These are phyloP conservation scores for Gisinianus flammeolus DNA, from an alignment of 2,888 invertebrate genomes.

Conservation along the genomic window DNA sequence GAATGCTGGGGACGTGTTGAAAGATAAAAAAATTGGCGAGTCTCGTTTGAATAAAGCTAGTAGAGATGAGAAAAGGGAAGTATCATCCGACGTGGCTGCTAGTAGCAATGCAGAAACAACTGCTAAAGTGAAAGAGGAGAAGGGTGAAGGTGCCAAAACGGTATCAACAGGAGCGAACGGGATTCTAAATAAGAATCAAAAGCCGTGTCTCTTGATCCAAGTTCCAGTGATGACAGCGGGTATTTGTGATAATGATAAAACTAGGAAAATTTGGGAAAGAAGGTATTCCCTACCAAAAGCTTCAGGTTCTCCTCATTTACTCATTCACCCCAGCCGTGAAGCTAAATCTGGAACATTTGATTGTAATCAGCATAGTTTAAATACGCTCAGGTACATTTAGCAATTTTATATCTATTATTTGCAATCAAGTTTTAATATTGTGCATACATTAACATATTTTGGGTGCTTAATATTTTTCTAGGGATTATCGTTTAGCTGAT, in stretches of 20 bases:
- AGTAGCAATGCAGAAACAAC: not conserved
- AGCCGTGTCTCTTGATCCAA: not conserved
- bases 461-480: slow-evolving; percentile 63
- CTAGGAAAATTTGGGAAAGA: slow-evolving; percentile 54
- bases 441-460: not conserved
- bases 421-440: too few relatives aligned
- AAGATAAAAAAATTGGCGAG: not conserved
- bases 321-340: slow-evolving; percentile 82
- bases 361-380: slow-evolving; percentile 70
- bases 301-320: slow-evolving; percentile 72
- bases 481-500: slow-evolving; percentile 90
- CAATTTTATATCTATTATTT: not conserved
- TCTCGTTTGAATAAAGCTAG: not conserved
- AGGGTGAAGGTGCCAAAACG: not conserved
- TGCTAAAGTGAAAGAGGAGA: not conserved
- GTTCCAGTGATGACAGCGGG: slow-evolving; percentile 48
- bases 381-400: slow-evolving; percentile 29
- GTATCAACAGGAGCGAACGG: not conserved
- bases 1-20: not conserved
- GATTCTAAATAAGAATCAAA: not conserved
- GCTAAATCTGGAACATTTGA: slow-evolving; percentile 94
- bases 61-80: not conserved
- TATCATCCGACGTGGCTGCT: not conserved
- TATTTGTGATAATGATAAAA: slow-evolving; percentile 47
- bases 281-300: slow-evolving; percentile 66